phyloP scores from a whole-genome alignment of 2,797 vertebrate species.

The Malurus leucopterus region DNA sequence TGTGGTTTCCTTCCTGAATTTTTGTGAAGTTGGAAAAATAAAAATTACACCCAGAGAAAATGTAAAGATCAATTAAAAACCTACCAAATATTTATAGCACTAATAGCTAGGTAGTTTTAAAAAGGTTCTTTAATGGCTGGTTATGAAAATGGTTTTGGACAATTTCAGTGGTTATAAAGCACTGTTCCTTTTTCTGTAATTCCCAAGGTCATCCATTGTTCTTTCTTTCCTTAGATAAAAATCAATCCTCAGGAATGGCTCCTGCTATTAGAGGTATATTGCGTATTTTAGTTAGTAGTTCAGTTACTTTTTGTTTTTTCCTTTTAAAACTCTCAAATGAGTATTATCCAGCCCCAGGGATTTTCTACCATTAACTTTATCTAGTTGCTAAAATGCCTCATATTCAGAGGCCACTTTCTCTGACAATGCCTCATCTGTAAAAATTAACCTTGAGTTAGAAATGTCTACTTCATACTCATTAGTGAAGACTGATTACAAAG shows the following conservation, averaged over 20 bases:
- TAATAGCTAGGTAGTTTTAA: background rate
- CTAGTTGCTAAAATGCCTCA: conserved; percentile 27
- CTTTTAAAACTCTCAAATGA: conserved; percentile 41
- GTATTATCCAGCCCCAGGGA: conserved; percentile 22
- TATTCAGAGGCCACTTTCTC: conserved; percentile 33
- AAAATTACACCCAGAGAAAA: background rate
- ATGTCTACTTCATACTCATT: conserved; percentile 37
- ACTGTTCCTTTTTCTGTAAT: background rate
- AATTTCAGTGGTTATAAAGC: conserved; percentile 13
- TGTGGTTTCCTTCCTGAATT: background rate
- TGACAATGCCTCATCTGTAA: conserved; percentile 34
- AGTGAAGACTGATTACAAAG: conserved; percentile 45
- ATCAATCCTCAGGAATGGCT: conserved; percentile 7
- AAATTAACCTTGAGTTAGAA: conserved; percentile 56
- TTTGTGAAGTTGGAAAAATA: background rate
- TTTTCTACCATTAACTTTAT: conserved; percentile 55
- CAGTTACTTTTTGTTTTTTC: conserved; percentile 36
- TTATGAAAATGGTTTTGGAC: conserved; percentile 36
- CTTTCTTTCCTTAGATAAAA: conserved; percentile 42
- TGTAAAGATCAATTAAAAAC: background rate
- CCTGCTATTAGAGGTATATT: conserved; percentile 20
- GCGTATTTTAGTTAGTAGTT: conserved; percentile 23
- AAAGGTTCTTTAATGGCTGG: background rate
- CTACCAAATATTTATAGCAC: background rate
- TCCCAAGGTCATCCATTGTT: conserved; percentile 52